Evolutionary conservation across 92 coral and sea anemone species (phyloP).

Genomic region (Anthopleura xanthogrammica): DNA sequence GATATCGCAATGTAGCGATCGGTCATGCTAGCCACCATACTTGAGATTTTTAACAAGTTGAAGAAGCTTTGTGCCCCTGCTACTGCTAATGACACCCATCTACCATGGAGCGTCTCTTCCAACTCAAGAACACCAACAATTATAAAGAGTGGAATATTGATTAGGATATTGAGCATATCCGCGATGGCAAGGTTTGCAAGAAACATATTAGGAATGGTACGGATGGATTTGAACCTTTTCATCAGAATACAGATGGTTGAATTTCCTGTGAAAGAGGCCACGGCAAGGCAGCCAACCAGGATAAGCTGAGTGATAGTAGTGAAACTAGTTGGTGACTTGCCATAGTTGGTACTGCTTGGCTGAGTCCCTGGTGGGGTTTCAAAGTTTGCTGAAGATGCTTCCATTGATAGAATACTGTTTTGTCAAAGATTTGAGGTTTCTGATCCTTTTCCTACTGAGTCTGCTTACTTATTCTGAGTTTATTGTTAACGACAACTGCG

Average conservation of each 20-base stretch:
- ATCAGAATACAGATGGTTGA: conserved; percentile 17
- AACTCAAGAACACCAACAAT: conserved; percentile 30
- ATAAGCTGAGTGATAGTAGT: conserved; percentile 6
- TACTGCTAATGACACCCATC: conserved; percentile 1
- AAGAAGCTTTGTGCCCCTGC: conserved; percentile 17
- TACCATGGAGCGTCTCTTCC: background rate
- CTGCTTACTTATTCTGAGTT: no score
- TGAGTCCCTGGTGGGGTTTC: background rate
- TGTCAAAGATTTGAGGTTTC: no score
- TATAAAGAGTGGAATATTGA: conserved; percentile 33
- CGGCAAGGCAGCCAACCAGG: conserved; percentile 12
- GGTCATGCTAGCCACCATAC: conserved; percentile 24
- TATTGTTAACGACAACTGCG: no score
- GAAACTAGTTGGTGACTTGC: background rate
- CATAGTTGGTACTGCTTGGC: background rate
- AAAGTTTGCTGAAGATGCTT: background rate
- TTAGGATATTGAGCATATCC: conserved; percentile 28
- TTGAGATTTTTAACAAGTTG: conserved; percentile 16
- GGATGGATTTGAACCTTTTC: conserved; percentile 28
- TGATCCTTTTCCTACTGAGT: no score
- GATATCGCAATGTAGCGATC: conserved; percentile 40
- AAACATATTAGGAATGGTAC: conserved; percentile 39
- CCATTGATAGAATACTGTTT: no score
- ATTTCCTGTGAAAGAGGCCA: conserved; percentile 34
- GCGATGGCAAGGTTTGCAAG: conserved; percentile 40